These are phyloP conservation scores for Smithornis capensis DNA, from an alignment of 2,113 vertebrate species.

Conservation along the genomic window DNA sequence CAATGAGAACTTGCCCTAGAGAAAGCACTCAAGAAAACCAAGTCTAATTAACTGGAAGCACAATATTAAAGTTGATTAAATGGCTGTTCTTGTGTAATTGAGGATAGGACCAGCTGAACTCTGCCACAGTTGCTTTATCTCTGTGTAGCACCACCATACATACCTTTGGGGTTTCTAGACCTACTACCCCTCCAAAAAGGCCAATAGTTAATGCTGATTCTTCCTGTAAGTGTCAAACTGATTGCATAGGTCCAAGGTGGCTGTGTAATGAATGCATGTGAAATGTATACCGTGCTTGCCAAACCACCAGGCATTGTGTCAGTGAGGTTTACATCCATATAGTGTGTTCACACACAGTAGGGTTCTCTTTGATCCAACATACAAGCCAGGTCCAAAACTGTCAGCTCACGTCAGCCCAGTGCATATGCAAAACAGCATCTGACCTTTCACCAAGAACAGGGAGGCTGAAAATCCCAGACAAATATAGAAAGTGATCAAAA, in stretches of 20 bases:
- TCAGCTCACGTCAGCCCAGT: neutral
- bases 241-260: neutral
- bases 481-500: slow-evolving; percentile 2
- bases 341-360: accelerated
- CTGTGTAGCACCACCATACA: neutral
- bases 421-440: neutral
- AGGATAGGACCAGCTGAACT: neutral
- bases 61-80: neutral
- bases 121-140: neutral
- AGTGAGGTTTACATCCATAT: neutral
- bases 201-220: neutral
- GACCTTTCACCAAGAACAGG: neutral
- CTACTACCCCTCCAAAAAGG: neutral
- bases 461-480: neutral
- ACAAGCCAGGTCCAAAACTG: neutral
- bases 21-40: neutral
- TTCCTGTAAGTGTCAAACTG: neutral
- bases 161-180: neutral
- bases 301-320: neutral
- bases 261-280: neutral
- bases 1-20: neutral
- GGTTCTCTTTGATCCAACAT: neutral
- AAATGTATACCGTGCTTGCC: neutral
- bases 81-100: neutral
- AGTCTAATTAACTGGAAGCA: neutral